These are phyloP conservation scores for Hemithea aestivaria DNA, from an alignment of 2,888 invertebrate species.

Conservation along the genomic window DNA sequence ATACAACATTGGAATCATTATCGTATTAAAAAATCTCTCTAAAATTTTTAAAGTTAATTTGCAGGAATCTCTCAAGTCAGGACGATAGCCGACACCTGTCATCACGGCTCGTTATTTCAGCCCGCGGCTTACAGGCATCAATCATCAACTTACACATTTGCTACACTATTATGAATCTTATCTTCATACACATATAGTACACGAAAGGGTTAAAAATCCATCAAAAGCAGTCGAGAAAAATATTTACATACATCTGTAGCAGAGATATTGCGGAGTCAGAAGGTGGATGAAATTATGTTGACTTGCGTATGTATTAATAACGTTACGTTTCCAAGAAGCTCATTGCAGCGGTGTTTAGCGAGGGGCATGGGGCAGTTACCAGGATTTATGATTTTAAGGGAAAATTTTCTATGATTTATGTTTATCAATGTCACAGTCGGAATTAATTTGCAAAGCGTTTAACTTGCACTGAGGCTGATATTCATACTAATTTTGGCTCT, in stretches of 20 bases:
- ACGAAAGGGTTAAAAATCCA: slow-evolving; percentile 25
- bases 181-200: slow-evolving; percentile 23
- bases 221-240: slow-evolving; percentile 49
- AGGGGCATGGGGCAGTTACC: neutral
- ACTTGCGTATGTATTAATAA: slow-evolving; percentile 43
- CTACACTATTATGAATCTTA: slow-evolving; percentile 52
- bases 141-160: slow-evolving; percentile 47
- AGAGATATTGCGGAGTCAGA: slow-evolving; percentile 15
- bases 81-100: slow-evolving; percentile 46
- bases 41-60: too few relatives aligned
- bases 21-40: too few relatives aligned
- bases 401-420: neutral
- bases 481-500: too few relatives aligned
- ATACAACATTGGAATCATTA: too few relatives aligned
- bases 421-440: too few relatives aligned
- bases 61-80: too few relatives aligned
- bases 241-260: slow-evolving; percentile 61
- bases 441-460: too few relatives aligned
- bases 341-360: slow-evolving; percentile 23
- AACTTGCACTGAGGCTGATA: too few relatives aligned
- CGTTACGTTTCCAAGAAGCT: slow-evolving; percentile 33
- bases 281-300: slow-evolving; percentile 34
- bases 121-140: slow-evolving; percentile 56
- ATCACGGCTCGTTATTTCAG: slow-evolving; percentile 62
- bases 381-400: neutral